A percentile compares a stretch with the other conserved stretches of the same genome.
These are phyloP conservation scores for Drosophila ezoana DNA, from an alignment of 2,888 invertebrate genomes.

Conservation along the genomic window DNA sequence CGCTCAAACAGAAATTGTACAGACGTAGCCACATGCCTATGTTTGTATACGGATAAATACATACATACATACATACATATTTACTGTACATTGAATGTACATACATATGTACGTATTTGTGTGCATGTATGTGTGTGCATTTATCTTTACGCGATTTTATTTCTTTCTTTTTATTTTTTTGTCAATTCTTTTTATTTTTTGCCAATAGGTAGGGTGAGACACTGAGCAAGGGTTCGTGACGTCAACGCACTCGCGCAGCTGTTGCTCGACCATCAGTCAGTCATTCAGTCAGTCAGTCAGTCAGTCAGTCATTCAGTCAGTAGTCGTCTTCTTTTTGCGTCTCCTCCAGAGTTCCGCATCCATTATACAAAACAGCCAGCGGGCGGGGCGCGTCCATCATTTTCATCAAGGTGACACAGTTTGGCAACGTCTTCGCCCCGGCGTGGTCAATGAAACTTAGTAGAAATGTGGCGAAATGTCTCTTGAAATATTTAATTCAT, in stretches of 20 bases:
- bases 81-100: slow-evolving; percentile 10
- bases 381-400: slow-evolving; percentile 33
- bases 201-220: slow-evolving; percentile 56
- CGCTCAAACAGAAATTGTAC: slow-evolving; percentile 3
- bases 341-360: slow-evolving; percentile 36
- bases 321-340: slow-evolving; percentile 36
- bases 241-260: slow-evolving; percentile 68
- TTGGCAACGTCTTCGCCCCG: slow-evolving; percentile 16
- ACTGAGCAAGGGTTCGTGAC: slow-evolving; percentile 61
- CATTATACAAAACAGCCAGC: slow-evolving; percentile 42
- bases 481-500: slow-evolving; percentile 66
- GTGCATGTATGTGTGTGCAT: slow-evolving; percentile 20
- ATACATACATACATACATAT: background rate
- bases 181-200: slow-evolving; percentile 50
- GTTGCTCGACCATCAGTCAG: slow-evolving; percentile 54
- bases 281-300: slow-evolving; percentile 34
- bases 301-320: slow-evolving; percentile 45
- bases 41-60: slow-evolving; percentile 7
- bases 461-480: slow-evolving; percentile 32
- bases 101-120: slow-evolving; percentile 9
- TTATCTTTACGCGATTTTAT: slow-evolving; percentile 53
- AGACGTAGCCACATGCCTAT: slow-evolving; percentile 14
- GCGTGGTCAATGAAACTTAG: slow-evolving; percentile 47
- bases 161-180: slow-evolving; percentile 29
- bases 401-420: slow-evolving; percentile 68